Percentiles rank a stretch among this genome's conserved stretches.
These are phyloP conservation scores for Mamestra configurata DNA, from an alignment of 1,140 invertebrate species.

Conservation along the genomic window DNA sequence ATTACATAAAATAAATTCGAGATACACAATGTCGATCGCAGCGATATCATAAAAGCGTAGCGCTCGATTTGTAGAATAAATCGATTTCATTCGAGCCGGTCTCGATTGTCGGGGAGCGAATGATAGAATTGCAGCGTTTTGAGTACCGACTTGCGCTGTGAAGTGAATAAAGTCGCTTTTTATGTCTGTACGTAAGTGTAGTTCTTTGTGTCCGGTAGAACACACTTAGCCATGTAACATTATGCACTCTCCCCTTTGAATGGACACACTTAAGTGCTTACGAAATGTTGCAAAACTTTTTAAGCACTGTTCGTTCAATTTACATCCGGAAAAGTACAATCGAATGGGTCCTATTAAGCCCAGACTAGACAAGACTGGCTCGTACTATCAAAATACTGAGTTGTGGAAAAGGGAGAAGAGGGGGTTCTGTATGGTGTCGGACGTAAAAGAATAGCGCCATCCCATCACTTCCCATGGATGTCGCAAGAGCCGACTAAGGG, in stretches of 20 bases:
- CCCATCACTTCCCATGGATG: too few species aligned
- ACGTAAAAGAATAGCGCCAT: too few species aligned
- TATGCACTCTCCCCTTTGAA: background rate
- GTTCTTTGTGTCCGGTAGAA: conserved; percentile 3
- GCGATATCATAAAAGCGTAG: conserved; percentile 38
- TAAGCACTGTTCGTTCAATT: too few species aligned
- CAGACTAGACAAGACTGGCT: too few species aligned
- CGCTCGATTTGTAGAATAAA: conserved; percentile 49
- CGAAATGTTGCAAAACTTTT: background rate
- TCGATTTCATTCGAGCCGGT: conserved; percentile 34
- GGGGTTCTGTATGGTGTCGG: too few species aligned
- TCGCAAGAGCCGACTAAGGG: too few species aligned
- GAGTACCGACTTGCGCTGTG: conserved; percentile 3
- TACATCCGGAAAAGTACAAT: too few species aligned
- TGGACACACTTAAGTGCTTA: background rate
- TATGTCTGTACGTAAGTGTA: background rate
- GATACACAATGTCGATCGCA: conserved; percentile 36
- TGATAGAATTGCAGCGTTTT: conserved; percentile 30
- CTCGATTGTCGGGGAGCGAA: background rate
- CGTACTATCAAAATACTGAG: too few species aligned
- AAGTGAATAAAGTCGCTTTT: background rate
- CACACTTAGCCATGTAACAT: background rate
- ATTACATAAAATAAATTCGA: conserved; percentile 15
- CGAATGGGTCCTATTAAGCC: too few species aligned
- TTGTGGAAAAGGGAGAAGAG: too few species aligned